phyloP scores from a whole-genome alignment of 2,888 invertebrate species.

The Frankliniella intonsa region DNA sequence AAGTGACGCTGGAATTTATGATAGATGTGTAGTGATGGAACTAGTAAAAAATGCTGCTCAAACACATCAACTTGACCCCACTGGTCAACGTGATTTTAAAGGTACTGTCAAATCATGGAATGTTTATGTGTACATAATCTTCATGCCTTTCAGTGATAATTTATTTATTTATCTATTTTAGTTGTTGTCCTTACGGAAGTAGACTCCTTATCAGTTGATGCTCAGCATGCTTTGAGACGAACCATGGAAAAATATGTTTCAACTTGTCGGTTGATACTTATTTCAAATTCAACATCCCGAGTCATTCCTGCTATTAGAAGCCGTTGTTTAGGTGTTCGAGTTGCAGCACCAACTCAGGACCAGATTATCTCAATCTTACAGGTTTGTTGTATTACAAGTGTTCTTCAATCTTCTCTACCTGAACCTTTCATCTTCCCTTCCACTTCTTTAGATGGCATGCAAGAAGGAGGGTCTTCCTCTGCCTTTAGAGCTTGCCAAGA shows the following conservation, averaged over 20 bases:
- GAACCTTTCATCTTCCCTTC: conserved; percentile 23
- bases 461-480: conserved; percentile 77
- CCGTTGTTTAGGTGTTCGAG: conserved; percentile 86
- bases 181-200: conserved; percentile 94
- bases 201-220: conserved; percentile 91
- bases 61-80: conserved; percentile 86
- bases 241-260: conserved; percentile 99
- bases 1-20: conserved; percentile 97
- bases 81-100: conserved; percentile 89
- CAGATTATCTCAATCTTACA: conserved; percentile 66
- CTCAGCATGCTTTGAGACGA: conserved; percentile 93
- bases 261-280: conserved; percentile 89
- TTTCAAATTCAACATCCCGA: conserved; percentile 89
- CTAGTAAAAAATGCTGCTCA: conserved; percentile 95
- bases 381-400: conserved; percentile 40
- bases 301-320: conserved; percentile 97
- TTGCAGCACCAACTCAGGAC: conserved; percentile 76
- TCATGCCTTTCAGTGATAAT: conserved; percentile 27
- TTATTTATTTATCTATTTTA: conserved; percentile 41
- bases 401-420: not conserved
- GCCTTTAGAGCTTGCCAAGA: conserved; percentile 68
- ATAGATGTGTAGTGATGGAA: conserved; percentile 95
- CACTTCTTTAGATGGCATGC: conserved; percentile 56
- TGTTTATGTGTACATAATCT: not conserved
- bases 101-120: conserved; percentile 47